Base-by-base conservation (phyloP, 2,888 invertebrate genomes). In the Melinopterus prodromus region DNA sequence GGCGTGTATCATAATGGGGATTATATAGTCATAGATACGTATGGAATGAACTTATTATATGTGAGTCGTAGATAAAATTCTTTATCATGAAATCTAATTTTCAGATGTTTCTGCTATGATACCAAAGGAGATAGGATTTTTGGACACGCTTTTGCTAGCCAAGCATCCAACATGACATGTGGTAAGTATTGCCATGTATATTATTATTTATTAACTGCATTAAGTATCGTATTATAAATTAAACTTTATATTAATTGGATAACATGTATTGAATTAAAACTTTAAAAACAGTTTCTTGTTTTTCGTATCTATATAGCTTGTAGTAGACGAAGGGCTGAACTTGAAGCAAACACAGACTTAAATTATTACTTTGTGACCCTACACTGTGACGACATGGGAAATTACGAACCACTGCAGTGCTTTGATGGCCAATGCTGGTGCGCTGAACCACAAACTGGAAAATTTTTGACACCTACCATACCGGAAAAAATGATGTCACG, bases 341-440 rank as follows among this genome's bases (percentile, higher is more conserved):
- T 93, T 79, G 90, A 91, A 85, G 87, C 86, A n/a, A 82, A 86
- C 26, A 88, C 85, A 16, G 69, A 77, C 9, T 36, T 37, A 82
- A 72, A 80, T 15, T 12, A 35, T 12, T 74, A 36, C 4, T 90
- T 90, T 74, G 91, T 92, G 5, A 91, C 92, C 4, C 89, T 94
- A 16, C 95, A 94, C 86, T 95, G 95, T 86, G 91, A 92, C 76
- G 84, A 89, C 70, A 89, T 90, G 84, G 95, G 95, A 16, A 93
- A 94, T 88, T 95, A 92, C 86, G 94, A 94, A 85, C 89, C 90
- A 26, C 86, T 95, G 37, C 95, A 95, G 86, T 95, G 94, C 85
- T 92, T 93, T 53, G 36, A 86, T 81, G 84, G 92, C 1, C 86
- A 93, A 82, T 95, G 95, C 86, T 94, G 94, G 94, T 95, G 94